Percentiles rank a stretch among this genome's conserved stretches.
Conservation (phyloP, 35 echinoderm and acorn worm species). For the Lytechinus pictus region DNA sequence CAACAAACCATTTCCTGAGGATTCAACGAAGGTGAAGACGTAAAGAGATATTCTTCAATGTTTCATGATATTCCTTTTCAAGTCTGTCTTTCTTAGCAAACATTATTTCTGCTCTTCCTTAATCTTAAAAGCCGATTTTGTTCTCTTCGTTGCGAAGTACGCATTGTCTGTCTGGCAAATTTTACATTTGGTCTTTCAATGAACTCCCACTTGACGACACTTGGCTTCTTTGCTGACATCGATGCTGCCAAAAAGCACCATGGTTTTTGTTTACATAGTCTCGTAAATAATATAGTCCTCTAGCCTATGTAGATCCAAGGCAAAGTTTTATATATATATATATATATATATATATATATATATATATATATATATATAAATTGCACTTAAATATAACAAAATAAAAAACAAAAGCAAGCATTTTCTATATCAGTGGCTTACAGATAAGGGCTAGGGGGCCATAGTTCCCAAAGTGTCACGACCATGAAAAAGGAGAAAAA, state of each 20-base stretch:
- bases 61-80: neutral
- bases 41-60: neutral
- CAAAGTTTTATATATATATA: too few species aligned
- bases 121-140: slow-evolving; percentile 2
- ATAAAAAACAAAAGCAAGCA: too few species aligned
- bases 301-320: too few species aligned
- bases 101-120: neutral
- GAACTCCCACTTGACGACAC: neutral
- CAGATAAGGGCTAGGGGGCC: too few species aligned
- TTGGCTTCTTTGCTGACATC: neutral
- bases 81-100: neutral
- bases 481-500: too few species aligned
- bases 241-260: neutral
- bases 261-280: too few species aligned
- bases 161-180: neutral
- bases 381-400: too few species aligned
- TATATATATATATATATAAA: too few species aligned
- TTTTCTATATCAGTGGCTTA: too few species aligned
- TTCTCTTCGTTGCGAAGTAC: neutral
- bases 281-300: too few species aligned
- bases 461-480: too few species aligned
- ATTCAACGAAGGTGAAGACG: neutral
- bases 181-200: neutral
- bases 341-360: too few species aligned
- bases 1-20: neutral